phyloP scores from a whole-genome alignment of 1,140 invertebrate genomes.

The Drosophila grimshawi region DNA sequence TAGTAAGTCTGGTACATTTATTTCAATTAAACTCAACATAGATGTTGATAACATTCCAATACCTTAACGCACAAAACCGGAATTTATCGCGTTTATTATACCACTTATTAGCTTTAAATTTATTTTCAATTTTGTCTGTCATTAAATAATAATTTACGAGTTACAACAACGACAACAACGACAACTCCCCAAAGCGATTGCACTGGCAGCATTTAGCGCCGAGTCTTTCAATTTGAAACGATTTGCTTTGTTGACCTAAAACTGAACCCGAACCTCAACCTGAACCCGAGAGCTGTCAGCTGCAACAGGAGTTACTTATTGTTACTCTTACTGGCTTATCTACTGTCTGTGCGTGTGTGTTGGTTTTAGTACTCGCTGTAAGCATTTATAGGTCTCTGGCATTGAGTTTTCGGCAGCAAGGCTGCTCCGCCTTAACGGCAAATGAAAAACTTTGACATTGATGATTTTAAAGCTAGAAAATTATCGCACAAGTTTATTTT shows the following conservation, averaged over 20 bases:
- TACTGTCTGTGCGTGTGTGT: slow-evolving; percentile 40
- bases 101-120: slow-evolving; percentile 77
- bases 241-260: slow-evolving; percentile 74
- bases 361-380: slow-evolving; percentile 4
- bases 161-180: slow-evolving; percentile 24
- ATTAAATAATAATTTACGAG: slow-evolving; percentile 82
- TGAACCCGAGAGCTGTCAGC: slow-evolving; percentile 19
- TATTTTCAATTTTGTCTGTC: slow-evolving; percentile 80
- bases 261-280: slow-evolving; percentile 39
- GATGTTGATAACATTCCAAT: slow-evolving; percentile 3
- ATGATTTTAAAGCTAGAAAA: slow-evolving; percentile 66
- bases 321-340: slow-evolving; percentile 39
- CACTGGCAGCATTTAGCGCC: slow-evolving; percentile 23
- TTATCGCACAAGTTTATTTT: slow-evolving; percentile 32
- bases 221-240: slow-evolving; percentile 69
- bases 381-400: slow-evolving; percentile 58
- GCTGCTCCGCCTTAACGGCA: slow-evolving; percentile 2
- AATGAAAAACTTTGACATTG: slow-evolving; percentile 51
- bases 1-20: slow-evolving; percentile 18
- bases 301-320: slow-evolving; percentile 38
- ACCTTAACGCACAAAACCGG: background rate
- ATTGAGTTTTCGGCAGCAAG: slow-evolving; percentile 62
- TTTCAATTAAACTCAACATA: slow-evolving; percentile 25
- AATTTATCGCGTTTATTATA: slow-evolving; percentile 61
- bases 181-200: slow-evolving; percentile 50